Conservation (phyloP, 1,140 invertebrate species). For the Arctopsyche grandis region DNA sequence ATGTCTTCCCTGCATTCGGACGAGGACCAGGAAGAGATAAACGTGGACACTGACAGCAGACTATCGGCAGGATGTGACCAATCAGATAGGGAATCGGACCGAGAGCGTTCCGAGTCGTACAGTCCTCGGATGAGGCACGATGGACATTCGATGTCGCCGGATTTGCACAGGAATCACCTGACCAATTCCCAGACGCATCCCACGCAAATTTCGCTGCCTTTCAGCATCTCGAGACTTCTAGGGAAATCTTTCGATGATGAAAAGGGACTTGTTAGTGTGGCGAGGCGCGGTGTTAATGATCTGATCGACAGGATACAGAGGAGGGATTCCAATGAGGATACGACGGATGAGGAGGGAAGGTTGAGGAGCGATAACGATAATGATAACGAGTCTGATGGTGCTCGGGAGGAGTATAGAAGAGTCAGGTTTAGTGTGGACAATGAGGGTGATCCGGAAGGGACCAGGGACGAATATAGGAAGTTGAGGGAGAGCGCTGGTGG, state of each 20-base stretch:
- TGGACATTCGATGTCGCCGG: constrained; percentile 61
- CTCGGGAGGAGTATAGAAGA: constrained; percentile 49
- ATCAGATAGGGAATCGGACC: constrained; percentile 62
- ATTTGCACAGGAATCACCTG: constrained; percentile 59
- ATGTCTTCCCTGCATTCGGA: constrained; percentile 68
- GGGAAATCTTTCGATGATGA: constrained; percentile 73
- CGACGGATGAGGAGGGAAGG: constrained; percentile 51
- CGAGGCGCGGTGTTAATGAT: constrained; percentile 46
- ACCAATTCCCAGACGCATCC: constrained; percentile 64
- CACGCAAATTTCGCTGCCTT: constrained; percentile 70
- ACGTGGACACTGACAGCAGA: constrained; percentile 71
- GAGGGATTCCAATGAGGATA: constrained; percentile 52
- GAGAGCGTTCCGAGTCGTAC: constrained; percentile 56
- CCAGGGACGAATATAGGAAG: constrained; percentile 51
- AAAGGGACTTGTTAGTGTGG: constrained; percentile 48
- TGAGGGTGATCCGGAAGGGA: constrained; percentile 39
- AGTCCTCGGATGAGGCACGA: constrained; percentile 56
- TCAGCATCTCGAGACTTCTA: constrained; percentile 76
- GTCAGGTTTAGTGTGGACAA: constrained; percentile 3
- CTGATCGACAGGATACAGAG: constrained; percentile 51
- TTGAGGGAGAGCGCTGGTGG: constrained; percentile 46
- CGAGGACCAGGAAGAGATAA: constrained; percentile 70
- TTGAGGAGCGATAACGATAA: constrained; percentile 50
- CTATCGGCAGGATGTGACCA: constrained; percentile 67
- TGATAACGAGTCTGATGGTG: constrained; percentile 49